Conservation (phyloP, 2,888 invertebrate species). For the Callyntrura guangdongensis region DNA sequence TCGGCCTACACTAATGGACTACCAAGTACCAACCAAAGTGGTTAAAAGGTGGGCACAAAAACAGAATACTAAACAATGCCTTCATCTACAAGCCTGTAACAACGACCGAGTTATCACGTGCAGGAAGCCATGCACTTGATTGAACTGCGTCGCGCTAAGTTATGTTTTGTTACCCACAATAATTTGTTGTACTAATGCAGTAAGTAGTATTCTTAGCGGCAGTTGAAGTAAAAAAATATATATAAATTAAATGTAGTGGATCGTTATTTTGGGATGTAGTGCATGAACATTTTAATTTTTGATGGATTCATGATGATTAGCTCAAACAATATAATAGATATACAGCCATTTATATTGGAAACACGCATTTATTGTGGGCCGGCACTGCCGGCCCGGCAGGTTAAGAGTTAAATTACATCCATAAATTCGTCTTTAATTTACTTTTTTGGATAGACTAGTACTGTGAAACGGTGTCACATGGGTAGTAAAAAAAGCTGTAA, state of each 20-base stretch:
- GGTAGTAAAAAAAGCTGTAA: neutral
- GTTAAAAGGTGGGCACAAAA: too few species aligned
- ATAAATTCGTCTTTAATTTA: constrained; percentile 55
- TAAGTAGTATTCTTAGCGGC: neutral
- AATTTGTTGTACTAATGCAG: constrained; percentile 9
- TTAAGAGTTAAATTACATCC: constrained; percentile 51
- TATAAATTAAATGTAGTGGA: neutral
- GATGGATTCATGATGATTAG: constrained; percentile 29
- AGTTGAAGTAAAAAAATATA: too few species aligned
- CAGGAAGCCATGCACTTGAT: constrained; percentile 71
- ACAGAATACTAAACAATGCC: too few species aligned
- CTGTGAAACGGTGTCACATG: neutral
- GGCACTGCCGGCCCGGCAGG: too few species aligned
- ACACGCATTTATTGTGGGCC: constrained; percentile 34
- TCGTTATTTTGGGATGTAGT: constrained; percentile 70
- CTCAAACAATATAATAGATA: constrained; percentile 26
- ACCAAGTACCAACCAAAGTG: too few species aligned
- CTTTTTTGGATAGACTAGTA: constrained; percentile 41
- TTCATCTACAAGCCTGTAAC: too few species aligned
- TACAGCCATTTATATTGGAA: constrained; percentile 44
- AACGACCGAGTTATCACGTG: constrained; percentile 21
- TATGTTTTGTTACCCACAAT: neutral
- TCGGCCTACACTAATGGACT: too few species aligned
- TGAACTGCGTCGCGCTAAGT: constrained; percentile 50
- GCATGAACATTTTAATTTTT: constrained; percentile 64